phyloP scores from a whole-genome alignment of 2,797 vertebrate species.

The Tragelaphus eurycerus region DNA sequence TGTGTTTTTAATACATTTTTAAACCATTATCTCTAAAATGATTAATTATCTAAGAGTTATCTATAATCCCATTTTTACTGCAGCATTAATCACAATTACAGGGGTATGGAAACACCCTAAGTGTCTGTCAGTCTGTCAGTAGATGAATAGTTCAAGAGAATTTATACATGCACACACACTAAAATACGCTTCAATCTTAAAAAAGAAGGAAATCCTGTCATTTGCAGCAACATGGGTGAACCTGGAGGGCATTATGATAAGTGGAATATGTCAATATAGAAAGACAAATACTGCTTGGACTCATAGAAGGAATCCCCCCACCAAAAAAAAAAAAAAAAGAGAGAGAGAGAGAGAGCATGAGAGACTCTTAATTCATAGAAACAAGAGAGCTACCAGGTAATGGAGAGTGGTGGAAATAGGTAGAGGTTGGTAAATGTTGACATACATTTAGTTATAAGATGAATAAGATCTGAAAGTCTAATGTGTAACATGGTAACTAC shows the following conservation, averaged over 20 bases:
- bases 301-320: background rate
- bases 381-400: background rate
- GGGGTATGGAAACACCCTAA: background rate
- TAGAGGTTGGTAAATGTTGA: background rate
- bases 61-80: background rate
- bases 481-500: background rate
- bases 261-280: background rate
- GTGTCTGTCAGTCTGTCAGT: background rate
- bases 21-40: too few relatives aligned
- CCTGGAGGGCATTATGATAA: background rate
- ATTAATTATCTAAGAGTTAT: background rate
- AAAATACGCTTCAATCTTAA: background rate
- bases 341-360: rapidly evolving
- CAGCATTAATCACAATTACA: background rate
- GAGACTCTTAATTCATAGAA: background rate
- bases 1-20: too few relatives aligned
- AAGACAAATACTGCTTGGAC: background rate
- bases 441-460: background rate
- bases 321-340: background rate
- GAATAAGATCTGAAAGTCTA: background rate
- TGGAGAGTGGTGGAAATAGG: background rate
- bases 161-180: background rate
- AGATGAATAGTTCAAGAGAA: background rate
- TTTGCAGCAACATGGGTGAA: background rate
- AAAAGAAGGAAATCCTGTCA: background rate